Base-by-base conservation (phyloP, 2,888 invertebrate species). In the Pristionchus mayeri region DNA sequence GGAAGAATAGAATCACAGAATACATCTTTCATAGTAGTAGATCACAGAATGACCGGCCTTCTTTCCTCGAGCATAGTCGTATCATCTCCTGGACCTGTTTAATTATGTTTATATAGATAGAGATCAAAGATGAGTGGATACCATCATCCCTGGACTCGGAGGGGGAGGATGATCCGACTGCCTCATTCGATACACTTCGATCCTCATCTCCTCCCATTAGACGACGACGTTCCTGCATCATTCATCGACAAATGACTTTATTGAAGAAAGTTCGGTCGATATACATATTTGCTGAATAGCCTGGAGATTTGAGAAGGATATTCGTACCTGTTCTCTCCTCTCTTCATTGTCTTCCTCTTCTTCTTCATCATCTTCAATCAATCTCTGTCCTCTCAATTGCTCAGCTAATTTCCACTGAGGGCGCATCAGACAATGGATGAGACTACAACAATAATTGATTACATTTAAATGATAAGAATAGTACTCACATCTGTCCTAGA, bases 401-500 rank as follows among this genome's bases (percentile, higher is more conserved):
- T 79, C 79, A 44, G 79, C 88, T 9, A 87, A 75, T 37, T 84
- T 85, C 90, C 90, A 90, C 50, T 89, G 87, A 0, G 90, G 90
- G 24, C 87, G 85, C 88, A 90, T 88, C 67, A 90, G 80, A 21
- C 84, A 40, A 52, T 90, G 90, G 24, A 90, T 86, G 2, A 88
- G 50, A 44, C 90, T 90, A 85, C 21, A 88, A 86, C n/a, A 16
- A 78, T 1, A 44, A 79, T 37, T n/a, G n/a, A n/a, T n/a, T n/a
- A n/a, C n/a, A n/a, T n/a, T n/a, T n/a, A n/a, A n/a, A n/a, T n/a
- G n/a, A n/a, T n/a, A n/a, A n/a, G 2, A 18, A 2, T 3, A 52
- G n/a, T 24, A 86, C 87, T 87, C 71, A 90, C 89, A 88, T 86
- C 79, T 90, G 90, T 27, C 90, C 91, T 11, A 88, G 21, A 34